Evolutionary conservation across 1,140 invertebrate species (phyloP).

Genomic region (Sycophaga agraensis): DNA sequence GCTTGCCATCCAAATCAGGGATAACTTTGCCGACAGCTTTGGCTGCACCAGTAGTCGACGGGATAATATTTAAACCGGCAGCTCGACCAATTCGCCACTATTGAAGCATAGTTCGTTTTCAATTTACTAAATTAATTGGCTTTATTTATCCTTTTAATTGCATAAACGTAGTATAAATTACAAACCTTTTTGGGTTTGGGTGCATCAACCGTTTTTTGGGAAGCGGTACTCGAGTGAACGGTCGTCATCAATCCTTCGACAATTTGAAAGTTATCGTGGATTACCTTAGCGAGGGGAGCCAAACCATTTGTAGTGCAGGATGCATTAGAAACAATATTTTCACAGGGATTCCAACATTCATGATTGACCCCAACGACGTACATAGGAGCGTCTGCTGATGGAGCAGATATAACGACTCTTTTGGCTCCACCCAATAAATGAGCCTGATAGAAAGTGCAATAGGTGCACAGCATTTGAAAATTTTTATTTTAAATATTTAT

Average conservation of each 20-base stretch:
- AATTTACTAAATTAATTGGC: too few relatives aligned
- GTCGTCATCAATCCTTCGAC: constrained; percentile 98
- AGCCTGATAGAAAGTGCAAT: constrained; percentile 52
- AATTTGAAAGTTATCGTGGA: constrained; percentile 94
- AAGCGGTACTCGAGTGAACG: constrained; percentile 95
- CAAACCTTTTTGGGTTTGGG: constrained; percentile 84
- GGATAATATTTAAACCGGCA: constrained; percentile 96
- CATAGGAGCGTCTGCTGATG: constrained; percentile 97
- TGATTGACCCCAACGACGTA: constrained; percentile 97
- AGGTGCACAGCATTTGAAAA: too few relatives aligned
- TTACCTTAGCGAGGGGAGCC: constrained; percentile 96
- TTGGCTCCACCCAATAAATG: constrained; percentile 92
- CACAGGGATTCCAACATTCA: constrained; percentile 79
- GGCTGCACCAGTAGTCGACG: constrained; percentile 95
- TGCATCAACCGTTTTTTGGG: constrained; percentile 97
- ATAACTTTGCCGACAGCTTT: constrained; percentile 98
- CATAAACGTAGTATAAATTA: not conserved
- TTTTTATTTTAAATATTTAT: too few relatives aligned
- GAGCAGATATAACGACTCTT: constrained; percentile 97
- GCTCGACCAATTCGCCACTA: constrained; percentile 96
- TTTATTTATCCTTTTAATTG: too few relatives aligned
- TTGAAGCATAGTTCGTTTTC: constrained; percentile 44
- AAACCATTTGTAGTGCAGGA: constrained; percentile 99
- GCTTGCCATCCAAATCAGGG: constrained; percentile 88
- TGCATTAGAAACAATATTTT: constrained; percentile 90